Percentiles rank a stretch among this genome's conserved stretches.
Evolutionary conservation across 2,888 invertebrate genomes (phyloP).

Genomic region (Callinectes sapidus): DNA sequence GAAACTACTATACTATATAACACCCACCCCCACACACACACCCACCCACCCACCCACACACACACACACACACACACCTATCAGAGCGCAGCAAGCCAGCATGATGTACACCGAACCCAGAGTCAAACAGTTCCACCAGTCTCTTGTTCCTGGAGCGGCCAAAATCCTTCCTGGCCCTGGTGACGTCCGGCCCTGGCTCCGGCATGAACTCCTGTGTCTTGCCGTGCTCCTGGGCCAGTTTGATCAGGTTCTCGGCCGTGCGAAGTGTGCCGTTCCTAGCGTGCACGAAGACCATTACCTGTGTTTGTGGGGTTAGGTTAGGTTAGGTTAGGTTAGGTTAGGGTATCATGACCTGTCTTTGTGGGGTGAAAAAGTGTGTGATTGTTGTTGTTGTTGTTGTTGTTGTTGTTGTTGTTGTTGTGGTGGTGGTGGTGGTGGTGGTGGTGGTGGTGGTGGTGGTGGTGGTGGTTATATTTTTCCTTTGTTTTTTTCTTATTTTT

Average conservation of each 20-base stretch:
- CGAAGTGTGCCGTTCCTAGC: constrained; percentile 96
- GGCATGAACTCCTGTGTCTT: constrained; percentile 77
- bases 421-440: no score
- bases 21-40: constrained; percentile 76
- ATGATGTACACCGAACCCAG: constrained; percentile 90
- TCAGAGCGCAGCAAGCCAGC: constrained; percentile 95
- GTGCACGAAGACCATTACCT: constrained; percentile 98
- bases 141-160: constrained; percentile 87
- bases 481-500: no score
- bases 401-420: not conserved
- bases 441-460: no score
- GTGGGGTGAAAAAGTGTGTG: not conserved
- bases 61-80: constrained; percentile 80
- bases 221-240: constrained; percentile 86
- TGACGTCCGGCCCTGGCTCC: constrained; percentile 81
- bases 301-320: constrained; percentile 36
- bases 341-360: not conserved
- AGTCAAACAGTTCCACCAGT: constrained; percentile 87
- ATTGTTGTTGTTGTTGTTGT: not conserved
- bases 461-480: no score
- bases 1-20: no score
- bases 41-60: constrained; percentile 83
- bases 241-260: constrained; percentile 89
- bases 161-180: constrained; percentile 84
- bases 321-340: not conserved